phyloP scores from a whole-genome alignment of 2,113 vertebrate species.

The Peromyscus maniculatus region DNA sequence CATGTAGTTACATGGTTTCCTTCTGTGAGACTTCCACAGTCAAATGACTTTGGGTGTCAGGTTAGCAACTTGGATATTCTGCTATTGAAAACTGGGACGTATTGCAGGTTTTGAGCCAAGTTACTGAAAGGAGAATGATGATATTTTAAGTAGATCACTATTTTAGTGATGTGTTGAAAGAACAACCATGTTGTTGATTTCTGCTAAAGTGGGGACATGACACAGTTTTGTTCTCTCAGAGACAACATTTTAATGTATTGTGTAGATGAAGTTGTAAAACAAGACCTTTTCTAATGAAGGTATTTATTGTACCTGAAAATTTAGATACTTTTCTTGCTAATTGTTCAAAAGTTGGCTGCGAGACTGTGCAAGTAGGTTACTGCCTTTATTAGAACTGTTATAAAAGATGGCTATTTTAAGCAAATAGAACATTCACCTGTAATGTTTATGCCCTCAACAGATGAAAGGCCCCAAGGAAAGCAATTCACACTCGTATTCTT shows the following conservation, averaged over 20 bases:
- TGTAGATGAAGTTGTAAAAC: constrained; percentile 16
- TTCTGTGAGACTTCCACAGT: not conserved
- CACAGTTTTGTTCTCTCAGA: constrained; percentile 32
- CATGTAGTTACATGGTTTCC: not conserved
- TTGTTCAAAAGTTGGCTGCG: constrained; percentile 75
- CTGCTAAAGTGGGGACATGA: not conserved
- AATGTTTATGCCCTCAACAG: constrained; percentile 80
- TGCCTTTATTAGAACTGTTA: constrained; percentile 84
- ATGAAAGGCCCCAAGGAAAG: constrained; percentile 69
- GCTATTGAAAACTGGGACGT: not conserved
- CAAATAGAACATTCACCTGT: constrained; percentile 83
- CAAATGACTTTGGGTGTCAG: not conserved
- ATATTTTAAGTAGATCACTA: not conserved
- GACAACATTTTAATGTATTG: constrained; percentile 46
- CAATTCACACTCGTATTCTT: constrained; percentile 60
- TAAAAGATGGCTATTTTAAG: constrained; percentile 84
- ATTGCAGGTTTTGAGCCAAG: not conserved
- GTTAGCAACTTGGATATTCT: not conserved
- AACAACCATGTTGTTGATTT: not conserved
- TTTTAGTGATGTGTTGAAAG: not conserved
- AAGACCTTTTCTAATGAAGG: not conserved
- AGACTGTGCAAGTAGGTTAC: constrained; percentile 82
- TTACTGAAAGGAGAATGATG: not conserved
- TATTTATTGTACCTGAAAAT: constrained; percentile 65
- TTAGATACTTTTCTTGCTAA: constrained; percentile 73